phyloP scores from a whole-genome alignment of 2,888 invertebrate species.

The Phyto melanocephala region DNA sequence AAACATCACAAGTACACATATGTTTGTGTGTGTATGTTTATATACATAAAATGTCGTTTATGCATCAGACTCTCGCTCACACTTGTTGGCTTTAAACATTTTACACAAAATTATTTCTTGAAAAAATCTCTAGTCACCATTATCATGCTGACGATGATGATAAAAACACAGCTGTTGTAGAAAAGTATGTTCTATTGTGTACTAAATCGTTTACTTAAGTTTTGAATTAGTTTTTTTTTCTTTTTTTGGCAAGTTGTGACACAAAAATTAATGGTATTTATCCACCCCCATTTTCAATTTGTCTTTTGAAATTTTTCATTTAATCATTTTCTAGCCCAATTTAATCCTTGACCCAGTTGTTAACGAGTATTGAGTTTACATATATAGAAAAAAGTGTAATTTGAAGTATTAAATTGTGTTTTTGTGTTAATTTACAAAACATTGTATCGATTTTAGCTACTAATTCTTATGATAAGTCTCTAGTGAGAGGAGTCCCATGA shows the following conservation, averaged over 20 bases:
- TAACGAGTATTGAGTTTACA: constrained; percentile 4
- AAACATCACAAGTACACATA: background rate
- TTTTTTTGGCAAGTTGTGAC: background rate
- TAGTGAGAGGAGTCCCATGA: background rate
- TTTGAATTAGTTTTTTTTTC: background rate
- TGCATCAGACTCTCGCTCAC: no score
- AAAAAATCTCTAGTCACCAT: background rate
- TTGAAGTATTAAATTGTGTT: background rate
- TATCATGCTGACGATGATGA: background rate
- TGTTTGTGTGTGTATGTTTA: background rate
- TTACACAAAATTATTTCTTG: background rate
- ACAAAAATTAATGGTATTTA: background rate
- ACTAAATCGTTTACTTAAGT: background rate
- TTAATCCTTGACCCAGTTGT: constrained; percentile 49
- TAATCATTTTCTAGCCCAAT: constrained; percentile 39
- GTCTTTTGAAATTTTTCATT: background rate
- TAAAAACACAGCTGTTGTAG: background rate
- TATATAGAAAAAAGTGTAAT: background rate
- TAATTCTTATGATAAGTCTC: constrained; percentile 38
- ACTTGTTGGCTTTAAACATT: background rate
- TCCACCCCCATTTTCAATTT: background rate
- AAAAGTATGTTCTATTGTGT: background rate
- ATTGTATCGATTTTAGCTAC: constrained; percentile 1
- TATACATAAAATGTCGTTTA: background rate
- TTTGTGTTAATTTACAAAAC: background rate